Base-by-base conservation (phyloP, 2,888 invertebrate species). In the Candidula unifasciata region DNA sequence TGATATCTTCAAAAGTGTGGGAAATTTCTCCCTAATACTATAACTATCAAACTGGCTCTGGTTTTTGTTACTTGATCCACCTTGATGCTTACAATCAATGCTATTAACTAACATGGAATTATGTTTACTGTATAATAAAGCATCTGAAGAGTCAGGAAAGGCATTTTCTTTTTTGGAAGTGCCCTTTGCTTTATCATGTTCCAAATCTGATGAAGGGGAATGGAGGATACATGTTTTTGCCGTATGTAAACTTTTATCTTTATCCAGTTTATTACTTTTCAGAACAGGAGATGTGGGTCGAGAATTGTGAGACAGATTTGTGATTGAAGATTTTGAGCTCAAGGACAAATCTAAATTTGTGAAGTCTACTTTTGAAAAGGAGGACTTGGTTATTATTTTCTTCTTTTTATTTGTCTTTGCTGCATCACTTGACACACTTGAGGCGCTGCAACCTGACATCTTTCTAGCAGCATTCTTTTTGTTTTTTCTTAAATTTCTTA, bases 21-120 rank as follows among this genome's bases (percentile, higher is more conserved):
- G 83, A 57, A 69, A 83, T 69, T 71, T 83, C 27, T 83, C 57
- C 69, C 16, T 77, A 16, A 83, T 37, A 78, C 68, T 83, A 2
- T 5, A 27, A 69, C 77, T 83, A 33, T 60, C 76, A 2, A 82
- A 60, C 18, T 69, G 57, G 21, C 54, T 80, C 2, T 80, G 80
- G 60, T 33, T 21, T 24, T 6, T 24, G 3, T 3, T n/a, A 71
- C 37, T n/a, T 37, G 24, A 44, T 24, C 3, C 37, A 35, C 24
- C 44, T 71, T 71, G 37, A 37, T 71, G 35, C 21, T 24, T 30
- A 44, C 44, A 44, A 44, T 44, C 44, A 44, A 6, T 3, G 44
- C 10, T 44, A 44, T 44, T 10, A 44, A 44, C 44, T 44, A 44
- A 44, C 3, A 10, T 6, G 30, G 16, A 52, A 76, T 30, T 30